A percentile compares a stretch with the other conserved stretches of the same genome.
phyloP scores from a whole-genome alignment of 2,113 vertebrate genomes.

The Trogon surrucura region DNA sequence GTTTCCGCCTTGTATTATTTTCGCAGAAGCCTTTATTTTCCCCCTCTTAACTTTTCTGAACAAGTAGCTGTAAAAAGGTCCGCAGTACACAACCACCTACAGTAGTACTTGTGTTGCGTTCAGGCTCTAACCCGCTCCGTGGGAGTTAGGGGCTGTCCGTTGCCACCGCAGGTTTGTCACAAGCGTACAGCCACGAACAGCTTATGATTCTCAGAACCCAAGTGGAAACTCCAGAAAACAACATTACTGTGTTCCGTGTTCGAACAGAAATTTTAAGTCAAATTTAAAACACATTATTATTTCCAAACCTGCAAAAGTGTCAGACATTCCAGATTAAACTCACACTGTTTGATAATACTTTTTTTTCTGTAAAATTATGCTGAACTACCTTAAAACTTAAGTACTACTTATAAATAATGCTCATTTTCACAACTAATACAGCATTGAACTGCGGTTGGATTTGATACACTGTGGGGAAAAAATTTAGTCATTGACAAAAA shows the following conservation, averaged over 20 bases:
- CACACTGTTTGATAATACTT: constrained; percentile 31
- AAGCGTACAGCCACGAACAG: background rate
- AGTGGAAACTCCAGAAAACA: background rate
- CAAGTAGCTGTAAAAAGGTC: background rate
- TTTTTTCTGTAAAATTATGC: constrained; percentile 42
- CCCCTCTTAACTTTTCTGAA: background rate
- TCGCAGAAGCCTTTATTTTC: background rate
- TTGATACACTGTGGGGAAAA: constrained; percentile 20
- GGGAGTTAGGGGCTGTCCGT: background rate
- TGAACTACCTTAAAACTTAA: constrained; percentile 26
- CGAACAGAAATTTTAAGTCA: background rate
- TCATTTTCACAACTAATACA: constrained; percentile 61
- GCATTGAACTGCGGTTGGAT: constrained; percentile 52
- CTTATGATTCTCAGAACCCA: background rate
- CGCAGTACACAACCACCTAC: too few species aligned
- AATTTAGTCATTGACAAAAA: constrained; percentile 10
- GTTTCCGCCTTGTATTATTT: background rate
- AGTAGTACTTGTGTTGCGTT: background rate
- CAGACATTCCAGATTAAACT: constrained; percentile 70
- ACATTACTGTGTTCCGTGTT: background rate
- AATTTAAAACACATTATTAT: background rate
- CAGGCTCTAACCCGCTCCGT: background rate
- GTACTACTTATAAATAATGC: constrained; percentile 7
- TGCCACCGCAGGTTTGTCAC: background rate
- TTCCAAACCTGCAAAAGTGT: constrained; percentile 15